Evolutionary conservation across 2,888 invertebrate genomes (phyloP), one percentile per base, ranked within the genome.

Genomic region (Limenitis camilla): DNA sequence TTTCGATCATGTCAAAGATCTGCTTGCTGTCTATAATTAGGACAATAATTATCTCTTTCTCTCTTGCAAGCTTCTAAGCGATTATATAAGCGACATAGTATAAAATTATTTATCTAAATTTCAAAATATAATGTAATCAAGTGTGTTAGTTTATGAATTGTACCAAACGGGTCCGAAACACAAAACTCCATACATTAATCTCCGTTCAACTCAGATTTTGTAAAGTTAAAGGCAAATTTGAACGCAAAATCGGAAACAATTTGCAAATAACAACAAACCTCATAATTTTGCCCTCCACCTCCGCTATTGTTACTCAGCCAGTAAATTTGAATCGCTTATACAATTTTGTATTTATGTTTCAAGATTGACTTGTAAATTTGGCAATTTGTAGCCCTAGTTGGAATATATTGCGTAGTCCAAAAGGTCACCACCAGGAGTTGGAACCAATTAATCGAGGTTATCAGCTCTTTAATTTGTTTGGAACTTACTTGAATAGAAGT

Each of bases 251-350:
- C 75, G 74, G 81, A 74, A 81, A 83, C 81, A 83, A 81, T 82
- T 81, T 78, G 64, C 67, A 65, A 74, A 74, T 78, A 81, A 76
- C 76, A 82, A 80, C 79, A 76, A 76, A 75, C 72, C 79, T 76
- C 77, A 78, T 81, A 81, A 83, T 80, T 81, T 65, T 69, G 54
- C 61, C 33, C 43, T 62, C 62, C 72, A 77, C 78, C 77, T 79
- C 76, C 60, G 46, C 58, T 61, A 74, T 76, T 78, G 74, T 76
- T 71, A 53, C 51, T 47, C 44, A 59, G 44, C 55, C 56, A 56
- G 58, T 59, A 60, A 60, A 67, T 65, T 64, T 58, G 52, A 59
- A 55, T 40, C 41, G 41, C 42, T 53, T 52, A 49, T 54, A 55
- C 42, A 52, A 52, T 53, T 54, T 52, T 55, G 45, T 59, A 56